Evolutionary conservation across 1,140 invertebrate species (phyloP), one percentile per base, ranked within the genome.

Genomic region (Odontomachus brunneus): DNA sequence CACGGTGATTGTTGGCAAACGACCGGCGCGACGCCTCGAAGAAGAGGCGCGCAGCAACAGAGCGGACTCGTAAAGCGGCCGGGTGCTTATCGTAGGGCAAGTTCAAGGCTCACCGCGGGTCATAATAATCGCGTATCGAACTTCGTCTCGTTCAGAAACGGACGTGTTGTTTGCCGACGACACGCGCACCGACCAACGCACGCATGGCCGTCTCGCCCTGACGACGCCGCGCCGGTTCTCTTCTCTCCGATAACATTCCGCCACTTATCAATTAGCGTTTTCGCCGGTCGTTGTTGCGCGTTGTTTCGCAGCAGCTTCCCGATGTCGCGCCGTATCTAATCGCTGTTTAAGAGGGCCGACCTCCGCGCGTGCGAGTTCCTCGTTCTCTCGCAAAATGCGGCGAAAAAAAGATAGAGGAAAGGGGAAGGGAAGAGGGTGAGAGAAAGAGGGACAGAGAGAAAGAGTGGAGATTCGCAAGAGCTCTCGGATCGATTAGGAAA

Each of bases 31-130:
- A 62, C 17, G 78, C n/a, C n/a, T n/a, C n/a, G 72, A 62, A 62
- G 24, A 24, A 24, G 38, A 67, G 22, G 29, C 63, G 33, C 65
- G 75, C 81, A 80, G 71, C 65, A 75, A 87, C 83, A 63, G 63
- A 63, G 48, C 57, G 75, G 72, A 48, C 73, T 84, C 59, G 80
- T 84, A 85, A 88, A 81, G n/a, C 86, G 60, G 86, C 83, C 67
- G n/a, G n/a, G 55, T 26, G 88, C 90, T 93, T 93, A 93, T 93
- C 92, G 91, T 92, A 92, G 92, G 90, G 90, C 93, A 94, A 94
- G 93, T 94, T 94, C 93, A 94, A 94, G 93, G 93, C 91, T 92
- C 91, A 89, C 89, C 90, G 88, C 90, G 92, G 92, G 91, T 94
- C 92, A 91, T 91, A 92, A 93, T 91, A 93, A 93, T 92, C 92